phyloP scores from a whole-genome alignment of 1,140 invertebrate species.

The Harpegnathos saltator region DNA sequence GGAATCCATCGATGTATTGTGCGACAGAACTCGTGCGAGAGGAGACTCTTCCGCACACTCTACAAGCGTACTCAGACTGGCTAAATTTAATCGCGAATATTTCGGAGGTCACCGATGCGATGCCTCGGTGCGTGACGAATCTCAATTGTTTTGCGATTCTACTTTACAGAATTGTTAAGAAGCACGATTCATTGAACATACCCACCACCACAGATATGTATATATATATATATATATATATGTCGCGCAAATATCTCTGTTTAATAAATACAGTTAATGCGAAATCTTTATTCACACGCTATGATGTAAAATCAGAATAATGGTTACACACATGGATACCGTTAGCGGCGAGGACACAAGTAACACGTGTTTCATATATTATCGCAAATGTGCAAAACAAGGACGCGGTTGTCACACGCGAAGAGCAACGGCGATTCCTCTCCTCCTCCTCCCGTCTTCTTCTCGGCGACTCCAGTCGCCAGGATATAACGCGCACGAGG shows the following conservation, averaged over 20 bases:
- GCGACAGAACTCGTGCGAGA: too few relatives aligned
- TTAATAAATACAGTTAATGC: too few relatives aligned
- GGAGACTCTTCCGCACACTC: too few relatives aligned
- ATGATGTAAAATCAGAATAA: not conserved
- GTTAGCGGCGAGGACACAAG: not conserved
- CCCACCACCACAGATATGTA: too few relatives aligned
- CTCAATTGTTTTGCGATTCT: not conserved
- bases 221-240: too few relatives aligned
- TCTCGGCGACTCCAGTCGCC: too few relatives aligned
- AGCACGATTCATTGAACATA: not conserved
- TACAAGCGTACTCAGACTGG: not conserved
- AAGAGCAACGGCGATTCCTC: not conserved
- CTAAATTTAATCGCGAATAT: slow-evolving; percentile 21
- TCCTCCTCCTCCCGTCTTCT: not conserved
- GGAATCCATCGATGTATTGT: not conserved
- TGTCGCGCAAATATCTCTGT: too few relatives aligned
- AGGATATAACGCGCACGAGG: not conserved
- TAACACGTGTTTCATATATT: not conserved
- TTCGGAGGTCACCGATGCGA: not conserved
- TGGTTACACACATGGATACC: too few relatives aligned
- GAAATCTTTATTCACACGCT: slow-evolving; percentile 9
- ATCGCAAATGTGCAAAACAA: not conserved
- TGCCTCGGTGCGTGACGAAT: not conserved
- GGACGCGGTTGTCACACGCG: not conserved
- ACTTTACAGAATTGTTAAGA: not conserved